Percentiles rank a stretch among this genome's conserved stretches.
Evolutionary conservation across 2,888 invertebrate genomes (phyloP).

Genomic region (Limnephilus marmoratus): DNA sequence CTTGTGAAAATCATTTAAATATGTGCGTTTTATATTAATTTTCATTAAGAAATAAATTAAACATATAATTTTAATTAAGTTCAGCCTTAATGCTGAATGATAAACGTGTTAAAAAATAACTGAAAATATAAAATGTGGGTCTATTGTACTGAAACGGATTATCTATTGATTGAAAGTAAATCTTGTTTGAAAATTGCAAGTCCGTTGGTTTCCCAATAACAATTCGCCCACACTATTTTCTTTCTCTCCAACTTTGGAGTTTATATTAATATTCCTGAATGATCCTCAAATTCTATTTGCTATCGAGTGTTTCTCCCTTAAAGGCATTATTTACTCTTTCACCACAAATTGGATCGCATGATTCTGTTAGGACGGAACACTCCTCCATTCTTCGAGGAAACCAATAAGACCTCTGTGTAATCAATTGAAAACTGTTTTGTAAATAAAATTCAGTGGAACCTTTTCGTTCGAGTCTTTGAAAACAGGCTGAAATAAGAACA

Average conservation of each 20-base stretch:
- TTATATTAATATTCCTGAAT: conserved; percentile 27
- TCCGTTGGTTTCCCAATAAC: neutral
- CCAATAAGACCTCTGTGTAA: conserved; percentile 49
- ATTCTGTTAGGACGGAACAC: conserved; percentile 40
- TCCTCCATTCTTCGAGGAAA: conserved; percentile 25
- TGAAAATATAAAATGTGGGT: neutral
- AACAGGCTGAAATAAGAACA: neutral
- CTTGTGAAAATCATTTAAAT: no score
- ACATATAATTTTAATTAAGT: neutral
- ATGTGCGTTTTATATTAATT: neutral
- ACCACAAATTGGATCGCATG: conserved; percentile 43
- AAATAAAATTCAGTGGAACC: conserved; percentile 30
- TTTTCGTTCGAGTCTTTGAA: conserved; percentile 26
- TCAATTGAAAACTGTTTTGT: conserved; percentile 51
- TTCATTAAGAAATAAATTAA: neutral
- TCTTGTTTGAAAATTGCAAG: neutral
- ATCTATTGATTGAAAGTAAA: neutral
- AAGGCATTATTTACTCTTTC: conserved; percentile 39
- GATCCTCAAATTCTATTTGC: conserved; percentile 28
- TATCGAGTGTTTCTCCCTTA: conserved; percentile 38
- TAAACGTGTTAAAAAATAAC: neutral
- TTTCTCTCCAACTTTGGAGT: conserved; percentile 3
- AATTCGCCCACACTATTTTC: conserved; percentile 6
- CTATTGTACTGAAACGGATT: neutral
- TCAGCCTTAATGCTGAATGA: neutral